Evolutionary conservation across 2,113 vertebrate species (phyloP), one percentile per base, ranked within the genome.

Genomic region (Hipposideros armiger): DNA sequence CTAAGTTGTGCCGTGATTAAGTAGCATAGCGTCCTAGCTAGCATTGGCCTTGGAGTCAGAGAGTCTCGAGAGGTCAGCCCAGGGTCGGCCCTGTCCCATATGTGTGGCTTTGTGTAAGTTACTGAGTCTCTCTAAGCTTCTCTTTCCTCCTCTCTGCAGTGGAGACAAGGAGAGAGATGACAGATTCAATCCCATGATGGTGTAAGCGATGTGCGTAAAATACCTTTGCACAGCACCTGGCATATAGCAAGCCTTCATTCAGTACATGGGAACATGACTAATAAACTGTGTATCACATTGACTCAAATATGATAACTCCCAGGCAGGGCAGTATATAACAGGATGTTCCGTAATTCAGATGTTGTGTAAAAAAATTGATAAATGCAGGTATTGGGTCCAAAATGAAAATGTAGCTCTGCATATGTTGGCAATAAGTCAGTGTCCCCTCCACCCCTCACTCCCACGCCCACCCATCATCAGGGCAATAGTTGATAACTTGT

Each of bases 371-470:
- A 40, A 52, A 1, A 66, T 15, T 64, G 50, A 8, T 20, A 54
- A 56, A 32, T 9, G 7, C 10, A n/a, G 78, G n/a, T 11, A 20
- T 15, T 24, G 42, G 36, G n/a, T 32, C 26, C 16, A 17, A 40
- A 47, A n/a, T 56, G 72, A 74, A 76, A 47, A 60, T 0, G n/a
- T 26, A 30, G 17, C 4, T 0, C 4, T 2, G 0, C 26, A 0
- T 30, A 11, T 40, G 10, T 7, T 6, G n/a, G 40, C 22, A 42
- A 0, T 60, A 72, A 36, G 9, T 52, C 14, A 13, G 11, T 0
- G 13, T 62, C 17, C 32, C 19, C 16, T 36, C 36, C 24, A 1
- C 32, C 3, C 16, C 16, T 14, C 15, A 26, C 26, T 20, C 17
- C 3, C 8, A 3, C 11, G 7, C 54, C 36, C 52, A 54, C 45